These are phyloP conservation scores for Ethmia dodecea DNA, from an alignment of 2,888 invertebrate genomes.

Conservation along the genomic window DNA sequence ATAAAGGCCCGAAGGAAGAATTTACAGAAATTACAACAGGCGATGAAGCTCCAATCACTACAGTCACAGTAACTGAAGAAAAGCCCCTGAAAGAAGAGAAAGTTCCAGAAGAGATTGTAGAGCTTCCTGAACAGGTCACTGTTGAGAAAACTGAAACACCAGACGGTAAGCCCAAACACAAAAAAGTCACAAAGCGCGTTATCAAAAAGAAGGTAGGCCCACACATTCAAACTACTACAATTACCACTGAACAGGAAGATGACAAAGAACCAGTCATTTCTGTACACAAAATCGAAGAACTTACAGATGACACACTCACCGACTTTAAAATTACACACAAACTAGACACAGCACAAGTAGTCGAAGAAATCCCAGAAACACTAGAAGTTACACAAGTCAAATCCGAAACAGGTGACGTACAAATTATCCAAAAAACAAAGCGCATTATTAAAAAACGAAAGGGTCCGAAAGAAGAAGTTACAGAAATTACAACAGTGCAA, in stretches of 20 bases:
- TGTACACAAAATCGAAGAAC: slow-evolving; percentile 30
- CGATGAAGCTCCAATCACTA: slow-evolving; percentile 33
- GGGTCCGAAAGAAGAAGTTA: slow-evolving; percentile 40
- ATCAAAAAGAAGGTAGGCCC: slow-evolving; percentile 33
- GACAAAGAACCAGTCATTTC: slow-evolving; percentile 30
- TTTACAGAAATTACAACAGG: slow-evolving; percentile 49
- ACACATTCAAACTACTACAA: slow-evolving; percentile 23
- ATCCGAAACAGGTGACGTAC: no score
- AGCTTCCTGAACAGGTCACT: slow-evolving; percentile 40
- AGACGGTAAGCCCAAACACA: slow-evolving; percentile 32
- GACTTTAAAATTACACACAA: slow-evolving; percentile 34
- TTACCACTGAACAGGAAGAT: slow-evolving; percentile 30
- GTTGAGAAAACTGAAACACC: slow-evolving; percentile 31
- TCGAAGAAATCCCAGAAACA: no score
- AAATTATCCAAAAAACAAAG: slow-evolving; percentile 40
- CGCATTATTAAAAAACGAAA: no score
- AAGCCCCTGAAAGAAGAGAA: no score
- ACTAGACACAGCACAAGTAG: no score
- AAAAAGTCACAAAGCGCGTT: slow-evolving; percentile 29
- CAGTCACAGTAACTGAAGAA: slow-evolving; percentile 17
- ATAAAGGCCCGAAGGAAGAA: slow-evolving; percentile 37
- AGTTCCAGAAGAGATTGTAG: slow-evolving; percentile 22
- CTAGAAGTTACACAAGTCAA: no score
- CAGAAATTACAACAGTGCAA: slow-evolving; percentile 38
- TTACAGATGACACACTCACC: slow-evolving; percentile 35